phyloP scores from a whole-genome alignment of 2,113 vertebrate genomes.

The Taurulus bubalis region DNA sequence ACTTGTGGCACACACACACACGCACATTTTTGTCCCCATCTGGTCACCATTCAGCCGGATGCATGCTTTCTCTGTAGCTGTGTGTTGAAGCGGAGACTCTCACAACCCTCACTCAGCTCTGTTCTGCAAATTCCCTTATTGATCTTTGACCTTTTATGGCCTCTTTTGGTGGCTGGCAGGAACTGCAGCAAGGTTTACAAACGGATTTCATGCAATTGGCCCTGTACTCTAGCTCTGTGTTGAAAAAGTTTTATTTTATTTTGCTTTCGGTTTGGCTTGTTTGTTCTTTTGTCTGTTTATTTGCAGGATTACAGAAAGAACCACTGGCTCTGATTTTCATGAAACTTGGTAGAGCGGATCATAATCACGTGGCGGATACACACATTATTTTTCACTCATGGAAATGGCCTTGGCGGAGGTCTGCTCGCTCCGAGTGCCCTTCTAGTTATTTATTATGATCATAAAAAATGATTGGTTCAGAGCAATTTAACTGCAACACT shows the following conservation, averaged over 20 bases:
- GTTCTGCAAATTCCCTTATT: constrained; percentile 30
- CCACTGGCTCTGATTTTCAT: background rate
- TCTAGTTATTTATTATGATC: background rate
- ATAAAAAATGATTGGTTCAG: background rate
- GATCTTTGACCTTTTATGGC: constrained; percentile 55
- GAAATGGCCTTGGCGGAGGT: background rate
- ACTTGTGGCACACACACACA: constrained; percentile 49
- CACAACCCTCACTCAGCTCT: constrained; percentile 59
- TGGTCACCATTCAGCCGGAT: constrained; percentile 74
- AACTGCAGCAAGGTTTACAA: constrained; percentile 1
- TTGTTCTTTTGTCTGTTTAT: background rate
- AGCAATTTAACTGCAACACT: background rate
- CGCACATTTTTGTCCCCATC: constrained; percentile 73
- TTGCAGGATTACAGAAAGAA: background rate
- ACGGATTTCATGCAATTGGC: background rate
- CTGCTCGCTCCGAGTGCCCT: background rate
- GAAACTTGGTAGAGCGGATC: background rate
- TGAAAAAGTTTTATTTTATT: background rate
- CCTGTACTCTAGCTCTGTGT: background rate
- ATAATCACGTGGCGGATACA: background rate
- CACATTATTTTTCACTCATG: background rate
- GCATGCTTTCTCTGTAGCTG: constrained; percentile 66
- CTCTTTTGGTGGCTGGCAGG: constrained; percentile 27
- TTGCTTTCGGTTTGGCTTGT: background rate
- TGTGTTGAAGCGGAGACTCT: constrained; percentile 61